Percentiles rank a stretch among this genome's conserved stretches.
Evolutionary conservation across 2,113 vertebrate species (phyloP).

Genomic region (Gopherus evgoodei): DNA sequence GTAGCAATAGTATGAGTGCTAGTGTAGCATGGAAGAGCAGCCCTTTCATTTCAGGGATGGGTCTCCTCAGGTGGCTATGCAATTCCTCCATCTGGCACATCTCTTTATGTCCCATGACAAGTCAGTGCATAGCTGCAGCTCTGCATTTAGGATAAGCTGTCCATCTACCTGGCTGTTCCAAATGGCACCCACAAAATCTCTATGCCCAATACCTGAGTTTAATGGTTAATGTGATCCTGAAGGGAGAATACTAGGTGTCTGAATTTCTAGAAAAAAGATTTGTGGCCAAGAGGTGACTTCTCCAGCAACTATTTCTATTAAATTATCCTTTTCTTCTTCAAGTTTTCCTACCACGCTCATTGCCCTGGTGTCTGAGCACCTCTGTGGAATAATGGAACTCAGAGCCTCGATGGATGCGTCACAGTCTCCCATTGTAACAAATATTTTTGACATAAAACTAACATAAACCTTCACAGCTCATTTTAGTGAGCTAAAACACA

Average conservation of each 20-base stretch:
- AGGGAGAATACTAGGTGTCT: not conserved
- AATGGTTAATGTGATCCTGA: not conserved
- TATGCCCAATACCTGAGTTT: not conserved
- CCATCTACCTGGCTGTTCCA: not conserved
- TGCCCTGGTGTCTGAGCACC: not conserved
- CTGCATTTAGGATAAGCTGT: not conserved
- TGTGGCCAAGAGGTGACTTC: not conserved
- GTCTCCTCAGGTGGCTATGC: not conserved
- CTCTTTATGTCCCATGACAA: not conserved
- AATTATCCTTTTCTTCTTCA: not conserved
- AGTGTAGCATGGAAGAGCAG: not conserved
- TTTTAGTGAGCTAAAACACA: not conserved
- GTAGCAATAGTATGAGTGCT: not conserved
- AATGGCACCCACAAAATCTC: not conserved
- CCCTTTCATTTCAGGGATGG: fast-evolving
- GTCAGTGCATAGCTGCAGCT: not conserved
- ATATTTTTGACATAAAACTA: not conserved
- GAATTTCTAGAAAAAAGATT: not conserved
- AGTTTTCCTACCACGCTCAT: not conserved
- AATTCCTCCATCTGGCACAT: fast-evolving
- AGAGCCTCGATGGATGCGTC: not conserved
- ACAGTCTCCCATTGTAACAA: not conserved
- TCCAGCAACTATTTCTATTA: not conserved
- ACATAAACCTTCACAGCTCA: not conserved
- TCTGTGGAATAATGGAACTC: not conserved